Base-by-base conservation (phyloP, 2,888 invertebrate species). In the Agonopterix heracliana region DNA sequence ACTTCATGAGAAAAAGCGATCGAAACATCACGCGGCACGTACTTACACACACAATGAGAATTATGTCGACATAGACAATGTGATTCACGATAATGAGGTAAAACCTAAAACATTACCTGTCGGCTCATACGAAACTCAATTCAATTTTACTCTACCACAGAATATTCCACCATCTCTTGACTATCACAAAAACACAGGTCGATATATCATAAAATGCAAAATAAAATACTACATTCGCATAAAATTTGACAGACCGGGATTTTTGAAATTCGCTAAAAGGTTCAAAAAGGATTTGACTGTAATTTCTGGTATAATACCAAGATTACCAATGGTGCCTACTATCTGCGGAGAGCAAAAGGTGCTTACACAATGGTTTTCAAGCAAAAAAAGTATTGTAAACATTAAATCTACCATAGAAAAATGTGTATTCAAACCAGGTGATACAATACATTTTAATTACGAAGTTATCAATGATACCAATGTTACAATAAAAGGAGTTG, bases 201-300 rank as follows among this genome's bases (percentile, higher is more conserved):
- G 45, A 11, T 59, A 59, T 8, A 46, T 42, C 11, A 50, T 68
- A 2, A 47, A 47, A 1, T 68, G 72, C 17, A 44, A 52, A 0
- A 73, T 74, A 8, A 54, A 50, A 10, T 75, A 74, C 44, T 63
- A 70, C 38, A 53, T 74, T n/a, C 61, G 63, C 0, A 68, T 72
- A 34, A 69, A 65, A 55, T 74, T 74, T 12, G 63, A 70, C 26
- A 65, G 54, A 47, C 59, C 66, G 0, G 70, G 71, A 1, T 53
- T 69, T 43, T 66, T 74, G 5, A 48, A 54, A 36, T 41, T 41
- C 62, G 64, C 3, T 2, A 71, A 67, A 49, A 64, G 55, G 45
- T 71, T 62, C 43, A 63, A 59, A 41, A 71, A 67, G 41, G 63
- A 63, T 48, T 62, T 74, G 1, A 64, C 54, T 5, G 61, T 74